A percentile compares a stretch with the other conserved stretches of the same genome.
Conservation (phyloP, 2,797 vertebrate genomes). For the Pipistrellus nathusii region DNA sequence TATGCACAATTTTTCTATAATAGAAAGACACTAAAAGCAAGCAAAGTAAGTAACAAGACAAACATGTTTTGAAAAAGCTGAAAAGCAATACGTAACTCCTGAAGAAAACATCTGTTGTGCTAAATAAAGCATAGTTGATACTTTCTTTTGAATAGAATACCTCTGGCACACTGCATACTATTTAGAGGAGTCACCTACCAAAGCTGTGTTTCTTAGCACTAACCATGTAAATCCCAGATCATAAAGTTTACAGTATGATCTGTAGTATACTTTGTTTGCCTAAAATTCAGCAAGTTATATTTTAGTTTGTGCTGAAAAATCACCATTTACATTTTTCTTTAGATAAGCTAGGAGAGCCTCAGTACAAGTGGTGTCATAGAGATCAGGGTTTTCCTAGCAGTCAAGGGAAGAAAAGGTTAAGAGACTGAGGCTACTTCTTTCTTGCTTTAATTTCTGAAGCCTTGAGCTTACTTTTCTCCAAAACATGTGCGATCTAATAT, state of each 20-base stretch:
- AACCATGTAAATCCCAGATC: not conserved
- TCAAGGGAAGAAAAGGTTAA: constrained; percentile 21
- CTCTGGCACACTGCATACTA: not conserved
- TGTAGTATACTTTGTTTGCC: not conserved
- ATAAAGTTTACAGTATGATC: not conserved
- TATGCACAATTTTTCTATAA: constrained; percentile 50
- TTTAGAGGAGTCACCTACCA: not conserved
- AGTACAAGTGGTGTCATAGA: not conserved
- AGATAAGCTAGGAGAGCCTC: not conserved
- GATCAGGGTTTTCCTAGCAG: not conserved
- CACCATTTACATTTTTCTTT: constrained; percentile 24
- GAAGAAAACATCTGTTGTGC: not conserved
- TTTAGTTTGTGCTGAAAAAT: constrained; percentile 36
- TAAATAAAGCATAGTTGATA: not conserved
- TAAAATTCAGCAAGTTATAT: constrained; percentile 49
- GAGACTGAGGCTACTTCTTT: not conserved
- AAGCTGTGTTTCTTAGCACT: not conserved
- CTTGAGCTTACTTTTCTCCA: constrained; percentile 15
- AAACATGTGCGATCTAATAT: constrained; percentile 41
- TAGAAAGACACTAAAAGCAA: constrained; percentile 38
- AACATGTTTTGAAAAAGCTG: not conserved
- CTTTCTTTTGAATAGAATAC: constrained; percentile 1
- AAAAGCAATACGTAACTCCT: constrained; percentile 43
- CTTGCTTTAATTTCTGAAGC: constrained; percentile 11
- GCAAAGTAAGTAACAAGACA: not conserved